Conservation (phyloP, 2,888 invertebrate species). For the Plusia festucae region DNA sequence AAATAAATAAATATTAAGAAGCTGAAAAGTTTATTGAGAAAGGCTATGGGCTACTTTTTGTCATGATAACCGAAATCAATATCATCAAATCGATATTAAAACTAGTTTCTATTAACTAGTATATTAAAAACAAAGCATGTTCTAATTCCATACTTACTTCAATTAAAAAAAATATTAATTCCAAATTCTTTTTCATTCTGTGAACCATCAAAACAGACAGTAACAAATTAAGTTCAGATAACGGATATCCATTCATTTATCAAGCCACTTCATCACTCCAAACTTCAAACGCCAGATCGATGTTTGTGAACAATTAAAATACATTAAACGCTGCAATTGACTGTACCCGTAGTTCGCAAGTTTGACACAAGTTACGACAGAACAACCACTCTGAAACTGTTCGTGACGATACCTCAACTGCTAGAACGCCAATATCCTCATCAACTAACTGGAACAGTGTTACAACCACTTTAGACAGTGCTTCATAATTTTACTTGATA, state of each 20-base stretch:
- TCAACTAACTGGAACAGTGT: slow-evolving; percentile 3
- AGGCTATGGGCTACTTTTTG: no score
- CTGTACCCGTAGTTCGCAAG: slow-evolving; percentile 26
- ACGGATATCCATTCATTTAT: background rate
- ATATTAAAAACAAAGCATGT: no score
- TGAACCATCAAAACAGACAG: background rate
- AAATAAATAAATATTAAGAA: no score
- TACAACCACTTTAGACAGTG: background rate
- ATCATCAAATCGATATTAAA: no score
- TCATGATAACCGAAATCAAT: no score
- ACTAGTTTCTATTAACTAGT: no score
- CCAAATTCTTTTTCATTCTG: background rate
- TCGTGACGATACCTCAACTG: slow-evolving; percentile 9
- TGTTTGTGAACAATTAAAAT: background rate
- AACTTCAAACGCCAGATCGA: background rate
- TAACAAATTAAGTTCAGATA: background rate
- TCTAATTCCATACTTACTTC: no score
- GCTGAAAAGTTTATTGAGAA: no score
- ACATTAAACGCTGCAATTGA: background rate
- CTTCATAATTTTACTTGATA: background rate
- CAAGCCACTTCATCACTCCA: background rate
- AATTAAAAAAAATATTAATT: background rate
- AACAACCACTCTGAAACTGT: slow-evolving; percentile 24
- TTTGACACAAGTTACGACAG: slow-evolving; percentile 27
- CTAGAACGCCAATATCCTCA: slow-evolving; percentile 18